Percentiles rank a stretch among this genome's conserved stretches.
Evolutionary conservation across 2,888 invertebrate genomes (phyloP).

Genomic region (Eustalomyia histrio): DNA sequence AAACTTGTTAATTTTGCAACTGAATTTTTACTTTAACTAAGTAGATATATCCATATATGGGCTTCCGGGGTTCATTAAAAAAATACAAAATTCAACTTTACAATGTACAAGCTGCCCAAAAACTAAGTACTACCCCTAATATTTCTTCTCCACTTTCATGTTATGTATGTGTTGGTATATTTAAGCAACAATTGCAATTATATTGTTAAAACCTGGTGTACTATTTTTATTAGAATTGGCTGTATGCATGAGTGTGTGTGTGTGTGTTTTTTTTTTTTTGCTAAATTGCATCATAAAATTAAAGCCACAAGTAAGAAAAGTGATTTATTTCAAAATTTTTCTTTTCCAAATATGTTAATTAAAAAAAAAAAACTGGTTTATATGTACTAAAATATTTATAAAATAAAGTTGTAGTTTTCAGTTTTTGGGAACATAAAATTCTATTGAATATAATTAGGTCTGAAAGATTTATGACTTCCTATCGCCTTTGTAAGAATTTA

Average conservation of each 20-base stretch:
- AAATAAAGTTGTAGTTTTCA: background rate
- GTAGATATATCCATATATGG: too few species aligned
- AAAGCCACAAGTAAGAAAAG: background rate
- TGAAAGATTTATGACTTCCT: background rate
- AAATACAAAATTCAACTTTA: too few species aligned
- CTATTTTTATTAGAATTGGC: background rate
- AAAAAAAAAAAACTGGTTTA: background rate
- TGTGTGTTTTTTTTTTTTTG: background rate
- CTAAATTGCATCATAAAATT: background rate
- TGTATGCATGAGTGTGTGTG: background rate
- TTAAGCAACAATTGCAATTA: constrained; percentile 25
- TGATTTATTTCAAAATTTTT: background rate
- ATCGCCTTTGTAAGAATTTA: too few species aligned
- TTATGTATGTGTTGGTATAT: background rate
- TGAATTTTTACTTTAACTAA: too few species aligned
- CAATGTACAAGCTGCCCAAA: background rate
- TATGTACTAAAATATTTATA: background rate
- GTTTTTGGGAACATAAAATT: background rate
- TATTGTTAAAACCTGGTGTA: constrained; percentile 35
- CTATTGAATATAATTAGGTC: too few species aligned
- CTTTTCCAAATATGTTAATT: background rate
- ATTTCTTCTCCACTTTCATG: background rate
- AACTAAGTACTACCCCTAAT: background rate
- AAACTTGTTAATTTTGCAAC: too few species aligned
- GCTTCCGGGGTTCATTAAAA: too few species aligned